Conservation (phyloP, 2,888 invertebrate genomes). For the Protodeltote pygarga region DNA sequence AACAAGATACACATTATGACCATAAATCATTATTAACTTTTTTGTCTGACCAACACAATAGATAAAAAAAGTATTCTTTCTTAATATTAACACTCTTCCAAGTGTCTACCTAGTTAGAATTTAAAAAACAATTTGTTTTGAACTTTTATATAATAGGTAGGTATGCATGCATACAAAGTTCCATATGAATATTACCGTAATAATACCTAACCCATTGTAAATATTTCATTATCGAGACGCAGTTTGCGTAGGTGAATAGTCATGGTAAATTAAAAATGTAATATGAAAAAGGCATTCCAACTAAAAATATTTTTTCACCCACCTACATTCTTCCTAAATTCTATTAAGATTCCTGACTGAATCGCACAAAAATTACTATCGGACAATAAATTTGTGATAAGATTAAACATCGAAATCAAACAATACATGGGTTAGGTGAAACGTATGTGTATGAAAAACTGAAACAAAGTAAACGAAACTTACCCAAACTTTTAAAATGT, state of each 20-base stretch:
- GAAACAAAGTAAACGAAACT: conserved; percentile 52
- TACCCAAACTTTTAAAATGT: conserved; percentile 60
- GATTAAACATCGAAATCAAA: conserved; percentile 65
- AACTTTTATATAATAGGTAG: no score
- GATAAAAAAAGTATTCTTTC: no score
- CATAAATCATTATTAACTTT: no score
- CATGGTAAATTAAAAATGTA: conserved; percentile 1
- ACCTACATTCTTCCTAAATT: conserved; percentile 46
- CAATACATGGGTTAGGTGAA: conserved; percentile 58
- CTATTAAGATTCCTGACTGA: conserved; percentile 37
- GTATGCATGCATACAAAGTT: no score
- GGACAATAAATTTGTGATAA: conserved; percentile 57
- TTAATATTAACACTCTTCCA: no score
- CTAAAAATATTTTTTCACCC: conserved; percentile 8
- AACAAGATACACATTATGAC: no score
- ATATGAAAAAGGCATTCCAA: neutral
- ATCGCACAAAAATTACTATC: conserved; percentile 38
- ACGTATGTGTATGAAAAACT: conserved; percentile 51
- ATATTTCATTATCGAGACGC: conserved; percentile 2
- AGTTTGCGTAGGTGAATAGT: conserved; percentile 15
- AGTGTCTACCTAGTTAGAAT: no score
- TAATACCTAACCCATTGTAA: conserved; percentile 1
- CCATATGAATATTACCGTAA: no score
- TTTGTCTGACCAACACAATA: no score
- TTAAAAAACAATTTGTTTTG: no score